A percentile compares a stretch with the other conserved stretches of the same genome.
These are phyloP conservation scores for Megaustenia siamemsis DNA, from an alignment of 2,888 invertebrate genomes.

Conservation along the genomic window DNA sequence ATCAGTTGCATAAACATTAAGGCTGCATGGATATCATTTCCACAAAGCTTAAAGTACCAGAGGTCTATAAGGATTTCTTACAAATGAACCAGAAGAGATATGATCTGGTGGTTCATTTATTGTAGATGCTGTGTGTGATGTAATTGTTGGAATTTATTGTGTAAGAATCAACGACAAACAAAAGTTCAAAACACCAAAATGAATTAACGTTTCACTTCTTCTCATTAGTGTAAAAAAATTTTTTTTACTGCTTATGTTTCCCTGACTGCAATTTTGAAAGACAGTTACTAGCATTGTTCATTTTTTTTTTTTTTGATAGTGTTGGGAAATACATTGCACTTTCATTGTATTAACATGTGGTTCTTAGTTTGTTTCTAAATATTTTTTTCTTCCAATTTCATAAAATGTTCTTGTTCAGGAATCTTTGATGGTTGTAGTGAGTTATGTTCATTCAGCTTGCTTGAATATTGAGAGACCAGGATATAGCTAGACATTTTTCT, in stretches of 20 bases:
- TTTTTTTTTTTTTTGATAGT: not conserved
- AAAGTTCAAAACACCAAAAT: slow-evolving; percentile 23
- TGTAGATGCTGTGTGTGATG: slow-evolving; percentile 21
- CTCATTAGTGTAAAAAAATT: slow-evolving; percentile 38
- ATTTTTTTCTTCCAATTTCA: not conserved
- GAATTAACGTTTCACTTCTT: slow-evolving; percentile 29
- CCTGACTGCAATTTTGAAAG: slow-evolving; percentile 27
- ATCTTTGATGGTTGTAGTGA: slow-evolving; percentile 21
- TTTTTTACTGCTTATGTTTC: slow-evolving; percentile 24
- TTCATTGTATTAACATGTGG: slow-evolving; percentile 27
- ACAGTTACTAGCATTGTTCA: slow-evolving; percentile 23
- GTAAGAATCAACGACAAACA: slow-evolving; percentile 56
- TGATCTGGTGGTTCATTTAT: slow-evolving; percentile 6
- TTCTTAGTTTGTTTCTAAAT: slow-evolving; percentile 24
- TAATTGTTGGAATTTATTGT: slow-evolving; percentile 50
- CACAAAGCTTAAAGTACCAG: slow-evolving; percentile 36
- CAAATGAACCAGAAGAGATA: not conserved
- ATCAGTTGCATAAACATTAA: not conserved
- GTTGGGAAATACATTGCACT: not conserved
- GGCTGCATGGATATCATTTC: slow-evolving; percentile 19
- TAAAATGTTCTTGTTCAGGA: slow-evolving; percentile 21
- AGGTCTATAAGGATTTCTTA: slow-evolving; percentile 48
- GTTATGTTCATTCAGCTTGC: not conserved
- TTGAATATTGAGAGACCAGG: not conserved
- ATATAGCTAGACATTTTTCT: not conserved